Evolutionary conservation across 2,888 invertebrate species (phyloP).

Genomic region (Cotesia congregata): DNA sequence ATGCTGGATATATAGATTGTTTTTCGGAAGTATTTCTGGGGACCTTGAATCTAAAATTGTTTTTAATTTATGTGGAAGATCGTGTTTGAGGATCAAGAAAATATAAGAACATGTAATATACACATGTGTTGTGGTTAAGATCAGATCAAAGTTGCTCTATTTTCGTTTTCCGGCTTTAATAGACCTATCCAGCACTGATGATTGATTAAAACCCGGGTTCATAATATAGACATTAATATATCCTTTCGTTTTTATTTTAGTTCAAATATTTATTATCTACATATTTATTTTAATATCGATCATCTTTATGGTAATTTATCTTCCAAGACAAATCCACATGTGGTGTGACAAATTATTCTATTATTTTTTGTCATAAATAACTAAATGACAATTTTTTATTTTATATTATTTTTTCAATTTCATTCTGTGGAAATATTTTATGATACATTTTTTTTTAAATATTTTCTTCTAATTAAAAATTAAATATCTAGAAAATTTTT

Average conservation of each 20-base stretch:
- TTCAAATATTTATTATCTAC: too few relatives aligned
- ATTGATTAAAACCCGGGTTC: not conserved
- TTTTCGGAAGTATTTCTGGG: slow-evolving; percentile 22
- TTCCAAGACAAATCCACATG: too few relatives aligned
- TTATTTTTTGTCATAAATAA: too few relatives aligned
- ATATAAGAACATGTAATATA: not conserved
- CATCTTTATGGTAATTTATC: too few relatives aligned
- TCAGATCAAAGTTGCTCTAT: not conserved
- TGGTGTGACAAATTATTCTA: too few relatives aligned
- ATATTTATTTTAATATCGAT: too few relatives aligned
- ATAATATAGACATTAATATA: not conserved
- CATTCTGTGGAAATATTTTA: too few relatives aligned
- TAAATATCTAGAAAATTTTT: too few relatives aligned
- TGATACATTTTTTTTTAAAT: too few relatives aligned
- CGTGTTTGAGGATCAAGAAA: not conserved
- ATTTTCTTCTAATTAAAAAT: too few relatives aligned
- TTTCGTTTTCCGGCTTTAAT: not conserved
- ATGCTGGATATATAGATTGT: slow-evolving; percentile 18
- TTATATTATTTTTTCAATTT: too few relatives aligned
- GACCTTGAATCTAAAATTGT: not conserved
- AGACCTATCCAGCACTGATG: not conserved
- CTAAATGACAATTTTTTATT: too few relatives aligned
- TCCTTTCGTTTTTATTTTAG: not conserved
- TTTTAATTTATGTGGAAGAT: not conserved
- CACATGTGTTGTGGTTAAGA: not conserved